A percentile compares a stretch with the other conserved stretches of the same genome.
These are phyloP conservation scores for Phocoena phocoena DNA, from an alignment of 2,113 vertebrate genomes.

Conservation along the genomic window DNA sequence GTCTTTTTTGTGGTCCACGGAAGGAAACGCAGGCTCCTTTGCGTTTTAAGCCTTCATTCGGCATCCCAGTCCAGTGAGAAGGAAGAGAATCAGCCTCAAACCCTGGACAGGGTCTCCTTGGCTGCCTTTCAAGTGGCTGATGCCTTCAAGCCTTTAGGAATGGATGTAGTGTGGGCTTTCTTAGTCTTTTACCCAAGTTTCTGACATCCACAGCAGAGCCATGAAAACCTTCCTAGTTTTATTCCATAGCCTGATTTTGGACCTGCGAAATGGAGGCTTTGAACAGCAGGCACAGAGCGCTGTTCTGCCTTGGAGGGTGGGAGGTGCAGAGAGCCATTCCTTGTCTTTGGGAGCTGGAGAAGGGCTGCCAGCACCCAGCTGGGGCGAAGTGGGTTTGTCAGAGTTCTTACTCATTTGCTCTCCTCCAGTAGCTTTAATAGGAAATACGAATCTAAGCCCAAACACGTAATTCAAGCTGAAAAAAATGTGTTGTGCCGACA, in stretches of 20 bases:
- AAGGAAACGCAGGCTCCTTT: conserved; percentile 35
- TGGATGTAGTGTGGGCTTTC: not conserved
- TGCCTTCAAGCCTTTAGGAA: not conserved
- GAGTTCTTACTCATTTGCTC: not conserved
- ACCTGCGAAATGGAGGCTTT: not conserved
- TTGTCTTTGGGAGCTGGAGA: not conserved
- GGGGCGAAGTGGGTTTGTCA: not conserved
- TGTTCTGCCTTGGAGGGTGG: not conserved
- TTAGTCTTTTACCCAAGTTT: not conserved
- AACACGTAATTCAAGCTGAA: conserved; percentile 51
- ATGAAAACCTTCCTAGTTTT: not conserved
- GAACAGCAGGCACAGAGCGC: not conserved
- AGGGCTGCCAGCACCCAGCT: not conserved
- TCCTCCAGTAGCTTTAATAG: conserved; percentile 2
- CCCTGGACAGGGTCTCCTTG: not conserved
- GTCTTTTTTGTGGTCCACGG: not conserved
- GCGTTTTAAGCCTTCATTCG: not conserved
- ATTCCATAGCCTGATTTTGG: not conserved
- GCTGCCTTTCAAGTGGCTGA: not conserved
- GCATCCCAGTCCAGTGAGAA: not conserved
- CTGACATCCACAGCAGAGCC: not conserved
- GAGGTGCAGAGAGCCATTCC: not conserved
- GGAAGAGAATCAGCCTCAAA: not conserved
- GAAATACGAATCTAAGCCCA: conserved; percentile 44
- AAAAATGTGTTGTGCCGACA: not conserved